A percentile compares a stretch with the other conserved stretches of the same genome.
Conservation (phyloP, 2,113 vertebrate genomes). For the Cinclus cinclus region DNA sequence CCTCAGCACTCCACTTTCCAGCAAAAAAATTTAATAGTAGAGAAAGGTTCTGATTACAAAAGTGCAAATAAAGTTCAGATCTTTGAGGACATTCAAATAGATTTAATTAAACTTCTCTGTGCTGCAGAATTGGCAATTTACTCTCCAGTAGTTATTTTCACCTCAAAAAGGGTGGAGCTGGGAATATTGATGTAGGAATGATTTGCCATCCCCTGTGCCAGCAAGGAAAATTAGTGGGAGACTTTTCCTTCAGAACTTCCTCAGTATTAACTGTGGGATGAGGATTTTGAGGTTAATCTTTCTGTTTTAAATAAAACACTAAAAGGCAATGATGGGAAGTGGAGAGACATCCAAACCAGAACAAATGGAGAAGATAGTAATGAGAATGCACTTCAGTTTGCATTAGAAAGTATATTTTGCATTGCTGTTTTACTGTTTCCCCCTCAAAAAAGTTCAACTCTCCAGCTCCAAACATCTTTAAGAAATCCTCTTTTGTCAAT, state of each 20-base stretch:
- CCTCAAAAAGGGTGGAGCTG: not conserved
- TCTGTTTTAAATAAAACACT: not conserved
- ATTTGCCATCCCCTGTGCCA: not conserved
- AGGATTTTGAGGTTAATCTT: not conserved
- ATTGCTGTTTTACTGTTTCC: not conserved
- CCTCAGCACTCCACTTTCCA: not conserved
- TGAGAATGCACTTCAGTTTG: not conserved
- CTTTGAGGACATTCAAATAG: not conserved
- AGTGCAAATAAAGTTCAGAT: not conserved
- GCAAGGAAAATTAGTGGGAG: not conserved
- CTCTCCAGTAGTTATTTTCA: not conserved
- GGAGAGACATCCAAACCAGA: not conserved
- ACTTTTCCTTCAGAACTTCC: not conserved
- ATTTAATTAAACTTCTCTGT: not conserved
- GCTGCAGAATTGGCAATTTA: not conserved
- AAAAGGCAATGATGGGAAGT: not conserved
- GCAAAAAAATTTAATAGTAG: not conserved
- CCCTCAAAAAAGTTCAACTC: not conserved
- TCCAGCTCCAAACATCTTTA: not conserved
- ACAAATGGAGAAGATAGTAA: not conserved
- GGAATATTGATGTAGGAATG: not conserved
- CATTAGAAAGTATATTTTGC: not conserved
- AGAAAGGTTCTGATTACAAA: not conserved
- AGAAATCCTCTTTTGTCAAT: not conserved
- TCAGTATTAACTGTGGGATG: not conserved